Conservation (phyloP, 2,113 vertebrate species). For the Protobothrops mucrosquamatus region DNA sequence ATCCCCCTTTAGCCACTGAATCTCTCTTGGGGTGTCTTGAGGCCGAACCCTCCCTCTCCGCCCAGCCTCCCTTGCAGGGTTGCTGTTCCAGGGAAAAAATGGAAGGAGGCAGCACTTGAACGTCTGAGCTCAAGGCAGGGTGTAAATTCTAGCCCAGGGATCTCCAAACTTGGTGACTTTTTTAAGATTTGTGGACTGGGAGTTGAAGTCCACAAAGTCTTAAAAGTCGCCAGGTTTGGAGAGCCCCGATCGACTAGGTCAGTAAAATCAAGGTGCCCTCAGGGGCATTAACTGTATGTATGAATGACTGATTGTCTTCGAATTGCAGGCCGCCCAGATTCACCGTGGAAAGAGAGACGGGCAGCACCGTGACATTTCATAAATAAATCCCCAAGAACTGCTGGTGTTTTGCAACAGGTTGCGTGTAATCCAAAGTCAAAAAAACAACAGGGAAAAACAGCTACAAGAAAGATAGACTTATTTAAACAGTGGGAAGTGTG, state of each 20-base stretch:
- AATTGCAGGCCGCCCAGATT: background rate
- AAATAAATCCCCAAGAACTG: background rate
- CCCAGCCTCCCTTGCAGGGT: background rate
- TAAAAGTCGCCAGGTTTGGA: background rate
- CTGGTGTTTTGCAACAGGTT: background rate
- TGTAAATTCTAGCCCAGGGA: background rate
- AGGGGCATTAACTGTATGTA: background rate
- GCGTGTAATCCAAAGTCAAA: background rate
- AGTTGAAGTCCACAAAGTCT: background rate
- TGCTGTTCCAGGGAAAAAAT: background rate
- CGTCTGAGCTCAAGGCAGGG: background rate
- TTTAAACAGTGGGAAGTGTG: background rate
- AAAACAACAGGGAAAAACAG: background rate
- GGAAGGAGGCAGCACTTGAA: background rate
- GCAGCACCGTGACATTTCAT: background rate
- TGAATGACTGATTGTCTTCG: background rate
- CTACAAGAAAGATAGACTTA: background rate
- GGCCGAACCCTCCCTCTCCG: no score
- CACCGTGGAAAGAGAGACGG: background rate
- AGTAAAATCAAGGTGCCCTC: background rate
- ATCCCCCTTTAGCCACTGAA: no score
- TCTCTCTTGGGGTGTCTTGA: no score
- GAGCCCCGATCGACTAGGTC: background rate
- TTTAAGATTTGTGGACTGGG: background rate
- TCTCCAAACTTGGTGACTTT: background rate